These are phyloP conservation scores for Vidua macroura DNA, from an alignment of 2,113 vertebrate species.

Conservation along the genomic window DNA sequence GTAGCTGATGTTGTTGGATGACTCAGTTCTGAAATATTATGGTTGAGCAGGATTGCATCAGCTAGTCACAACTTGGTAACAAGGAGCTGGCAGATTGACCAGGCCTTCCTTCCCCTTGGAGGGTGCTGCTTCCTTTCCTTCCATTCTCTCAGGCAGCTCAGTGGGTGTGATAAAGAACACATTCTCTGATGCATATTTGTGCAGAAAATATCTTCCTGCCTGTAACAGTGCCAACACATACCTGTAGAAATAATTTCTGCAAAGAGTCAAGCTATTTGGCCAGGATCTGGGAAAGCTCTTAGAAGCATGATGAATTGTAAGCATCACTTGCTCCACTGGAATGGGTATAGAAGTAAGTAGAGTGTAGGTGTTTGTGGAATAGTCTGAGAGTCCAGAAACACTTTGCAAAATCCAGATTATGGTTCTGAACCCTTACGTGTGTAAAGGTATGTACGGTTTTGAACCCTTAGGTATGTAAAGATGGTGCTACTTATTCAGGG, in stretches of 20 bases:
- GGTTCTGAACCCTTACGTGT: not conserved
- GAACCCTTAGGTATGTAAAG: not conserved
- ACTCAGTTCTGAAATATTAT: slow-evolving; percentile 18
- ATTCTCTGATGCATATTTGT: not conserved
- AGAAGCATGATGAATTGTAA: not conserved
- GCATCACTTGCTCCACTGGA: not conserved
- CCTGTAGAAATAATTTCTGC: not conserved
- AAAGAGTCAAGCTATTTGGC: not conserved
- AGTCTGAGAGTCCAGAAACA: not conserved
- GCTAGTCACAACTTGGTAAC: not conserved
- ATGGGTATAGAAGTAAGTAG: rapidly evolving
- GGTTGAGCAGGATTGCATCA: not conserved
- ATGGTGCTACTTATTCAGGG: not conserved
- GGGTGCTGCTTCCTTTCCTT: not conserved
- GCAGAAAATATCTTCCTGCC: not conserved
- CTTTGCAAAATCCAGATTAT: not conserved
- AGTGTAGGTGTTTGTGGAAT: not conserved
- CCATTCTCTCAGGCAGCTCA: not conserved
- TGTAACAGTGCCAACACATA: not conserved
- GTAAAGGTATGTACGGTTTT: too few relatives aligned
- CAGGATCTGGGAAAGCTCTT: not conserved
- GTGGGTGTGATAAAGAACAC: not conserved
- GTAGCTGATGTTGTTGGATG: not conserved
- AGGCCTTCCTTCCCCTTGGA: not conserved
- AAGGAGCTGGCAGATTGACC: not conserved